Evolutionary conservation across 2,888 invertebrate genomes (phyloP).

Genomic region (Sylvicola cinctus): DNA sequence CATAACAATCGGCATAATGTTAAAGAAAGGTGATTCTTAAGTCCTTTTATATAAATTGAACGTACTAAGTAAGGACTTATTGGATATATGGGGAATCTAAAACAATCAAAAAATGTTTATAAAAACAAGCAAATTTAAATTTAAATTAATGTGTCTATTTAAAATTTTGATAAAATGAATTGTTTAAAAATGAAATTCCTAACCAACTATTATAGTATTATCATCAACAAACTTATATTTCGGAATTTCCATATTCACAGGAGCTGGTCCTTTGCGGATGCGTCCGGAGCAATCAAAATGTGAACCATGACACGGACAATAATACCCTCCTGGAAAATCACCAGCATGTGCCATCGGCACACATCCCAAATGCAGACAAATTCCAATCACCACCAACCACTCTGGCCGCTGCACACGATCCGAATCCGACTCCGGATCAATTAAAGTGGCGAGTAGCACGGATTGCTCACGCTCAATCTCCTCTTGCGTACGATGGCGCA

Average conservation of each 20-base stretch:
- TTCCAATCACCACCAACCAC: conserved; percentile 79
- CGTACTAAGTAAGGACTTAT: too few species aligned
- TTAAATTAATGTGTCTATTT: too few species aligned
- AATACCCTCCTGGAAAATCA: conserved; percentile 86
- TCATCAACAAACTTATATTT: conserved; percentile 46
- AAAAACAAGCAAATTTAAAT: too few species aligned
- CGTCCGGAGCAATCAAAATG: conserved; percentile 91
- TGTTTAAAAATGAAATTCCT: too few species aligned
- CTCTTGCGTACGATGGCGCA: conserved; percentile 42
- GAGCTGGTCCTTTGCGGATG: conserved; percentile 87
- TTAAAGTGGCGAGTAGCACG: conserved; percentile 46
- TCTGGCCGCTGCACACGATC: conserved; percentile 24
- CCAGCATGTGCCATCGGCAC: conserved; percentile 79
- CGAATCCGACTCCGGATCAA: conserved; percentile 68
- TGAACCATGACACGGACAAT: conserved; percentile 94
- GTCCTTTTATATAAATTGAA: too few species aligned
- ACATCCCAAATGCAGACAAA: conserved; percentile 88
- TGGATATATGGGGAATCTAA: too few species aligned
- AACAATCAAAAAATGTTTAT: too few species aligned
- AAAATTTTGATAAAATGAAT: too few species aligned
- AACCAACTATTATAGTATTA: conserved; percentile 52
- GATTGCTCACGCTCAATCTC: conserved; percentile 55
- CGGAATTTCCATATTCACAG: conserved; percentile 82
- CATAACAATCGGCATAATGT: too few species aligned
- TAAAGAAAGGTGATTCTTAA: too few species aligned